Percentiles rank a stretch among this genome's conserved stretches.
phyloP scores from a whole-genome alignment of 2,113 vertebrate species.

The Platysternon megacephalum region DNA sequence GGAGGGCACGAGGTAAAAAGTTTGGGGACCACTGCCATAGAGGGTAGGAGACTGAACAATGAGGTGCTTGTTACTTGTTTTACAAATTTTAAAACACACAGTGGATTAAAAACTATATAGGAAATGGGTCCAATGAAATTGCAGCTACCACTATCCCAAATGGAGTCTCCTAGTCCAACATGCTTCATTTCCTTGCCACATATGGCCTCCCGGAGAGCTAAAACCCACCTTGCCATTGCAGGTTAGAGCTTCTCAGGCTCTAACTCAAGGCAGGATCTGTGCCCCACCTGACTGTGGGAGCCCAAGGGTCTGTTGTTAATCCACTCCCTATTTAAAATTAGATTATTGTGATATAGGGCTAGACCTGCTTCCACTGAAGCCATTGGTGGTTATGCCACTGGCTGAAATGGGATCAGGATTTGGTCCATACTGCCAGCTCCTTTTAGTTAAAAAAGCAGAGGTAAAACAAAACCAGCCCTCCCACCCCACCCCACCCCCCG shows the following conservation, averaged over 20 bases:
- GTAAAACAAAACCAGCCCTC: not conserved
- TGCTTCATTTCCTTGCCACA: not conserved
- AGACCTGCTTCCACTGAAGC: not conserved
- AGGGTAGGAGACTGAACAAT: fast-evolving
- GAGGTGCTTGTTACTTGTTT: not conserved
- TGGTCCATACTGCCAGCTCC: not conserved
- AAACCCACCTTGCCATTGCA: not conserved
- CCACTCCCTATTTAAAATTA: not conserved
- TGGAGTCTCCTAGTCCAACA: fast-evolving
- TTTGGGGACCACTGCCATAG: too few relatives aligned
- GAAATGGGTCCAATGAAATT: fast-evolving
- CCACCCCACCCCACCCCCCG: not conserved
- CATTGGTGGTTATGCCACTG: not conserved
- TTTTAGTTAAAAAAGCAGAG: not conserved
- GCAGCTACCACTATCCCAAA: fast-evolving
- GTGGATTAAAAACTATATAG: not conserved
- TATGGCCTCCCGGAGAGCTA: fast-evolving
- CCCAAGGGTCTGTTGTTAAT: not conserved
- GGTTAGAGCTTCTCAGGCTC: not conserved
- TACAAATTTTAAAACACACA: fast-evolving
- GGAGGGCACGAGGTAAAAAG: too few relatives aligned
- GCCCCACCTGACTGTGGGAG: not conserved
- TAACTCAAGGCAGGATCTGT: not conserved
- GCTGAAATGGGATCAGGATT: fast-evolving
- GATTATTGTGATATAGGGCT: not conserved